These are phyloP conservation scores for Orestias chungarensis DNA, from an alignment of 2,797 vertebrate species.

Conservation along the genomic window DNA sequence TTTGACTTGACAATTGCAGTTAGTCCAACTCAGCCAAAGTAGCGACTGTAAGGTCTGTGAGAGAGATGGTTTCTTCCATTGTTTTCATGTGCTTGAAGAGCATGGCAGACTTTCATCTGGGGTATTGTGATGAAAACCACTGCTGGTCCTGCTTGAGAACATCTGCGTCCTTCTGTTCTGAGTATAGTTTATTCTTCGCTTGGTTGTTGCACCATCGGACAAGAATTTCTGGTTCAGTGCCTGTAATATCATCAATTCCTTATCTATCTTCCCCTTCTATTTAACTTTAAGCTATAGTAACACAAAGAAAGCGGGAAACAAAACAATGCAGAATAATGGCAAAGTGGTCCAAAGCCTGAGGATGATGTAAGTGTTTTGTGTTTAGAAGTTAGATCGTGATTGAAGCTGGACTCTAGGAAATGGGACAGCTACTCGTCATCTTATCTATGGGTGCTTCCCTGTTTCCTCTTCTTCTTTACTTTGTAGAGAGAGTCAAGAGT, in stretches of 20 bases:
- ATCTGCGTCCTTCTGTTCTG: constrained; percentile 91
- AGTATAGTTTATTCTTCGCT: constrained; percentile 85
- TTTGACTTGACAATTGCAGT: constrained; percentile 91
- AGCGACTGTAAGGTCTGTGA: background rate
- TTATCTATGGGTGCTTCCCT: constrained; percentile 92
- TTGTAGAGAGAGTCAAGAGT: constrained; percentile 83
- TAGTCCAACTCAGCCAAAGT: constrained; percentile 74
- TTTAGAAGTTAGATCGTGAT: constrained; percentile 96
- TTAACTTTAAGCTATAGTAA: constrained; percentile 85
- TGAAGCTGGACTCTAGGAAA: constrained; percentile 90
- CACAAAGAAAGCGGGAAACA: constrained; percentile 83
- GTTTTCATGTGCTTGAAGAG: constrained; percentile 89
- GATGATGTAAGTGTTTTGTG: constrained; percentile 94
- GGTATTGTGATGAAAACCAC: background rate
- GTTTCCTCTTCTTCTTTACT: constrained; percentile 93
- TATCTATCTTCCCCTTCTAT: constrained; percentile 86
- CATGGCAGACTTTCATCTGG: background rate
- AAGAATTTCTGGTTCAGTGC: constrained; percentile 89
- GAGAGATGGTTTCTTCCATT: background rate
- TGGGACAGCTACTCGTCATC: constrained; percentile 92
- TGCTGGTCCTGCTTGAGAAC: constrained; percentile 86
- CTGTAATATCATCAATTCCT: constrained; percentile 91
- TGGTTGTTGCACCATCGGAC: constrained; percentile 85
- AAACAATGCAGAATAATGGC: constrained; percentile 91
- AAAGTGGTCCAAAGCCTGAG: constrained; percentile 94